A percentile compares a stretch with the other conserved stretches of the same genome.
Conservation (phyloP, 2,888 invertebrate species). For the Zygothrica quintamaculata region DNA sequence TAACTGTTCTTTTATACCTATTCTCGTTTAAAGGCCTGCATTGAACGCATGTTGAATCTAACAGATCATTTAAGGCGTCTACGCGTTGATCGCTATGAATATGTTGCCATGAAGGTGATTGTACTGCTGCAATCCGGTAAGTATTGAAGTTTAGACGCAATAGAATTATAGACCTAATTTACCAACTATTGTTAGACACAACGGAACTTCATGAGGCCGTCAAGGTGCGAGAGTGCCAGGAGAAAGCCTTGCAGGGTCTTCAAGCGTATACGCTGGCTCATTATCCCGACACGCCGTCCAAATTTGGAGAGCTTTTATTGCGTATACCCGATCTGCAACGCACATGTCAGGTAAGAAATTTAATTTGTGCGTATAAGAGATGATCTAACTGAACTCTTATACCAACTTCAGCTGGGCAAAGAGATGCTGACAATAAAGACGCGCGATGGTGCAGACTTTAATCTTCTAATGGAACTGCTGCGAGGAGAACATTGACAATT, state of each 20-base stretch:
- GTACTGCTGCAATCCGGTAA: slow-evolving; percentile 95
- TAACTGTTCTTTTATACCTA: neutral
- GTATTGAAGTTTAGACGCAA: neutral
- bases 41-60: slow-evolving; percentile 97
- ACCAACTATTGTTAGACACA: slow-evolving; percentile 87
- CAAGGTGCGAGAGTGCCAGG: slow-evolving; percentile 96
- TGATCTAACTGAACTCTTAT: neutral
- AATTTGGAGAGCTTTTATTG: slow-evolving; percentile 96
- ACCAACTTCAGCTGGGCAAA: slow-evolving; percentile 91
- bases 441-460: slow-evolving; percentile 96
- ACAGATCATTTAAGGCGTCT: slow-evolving; percentile 95
- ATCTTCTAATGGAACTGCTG: slow-evolving; percentile 97
- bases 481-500: slow-evolving; percentile 93
- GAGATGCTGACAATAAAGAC: slow-evolving; percentile 95
- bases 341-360: slow-evolving; percentile 91
- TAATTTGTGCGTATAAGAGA: neutral
- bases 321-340: slow-evolving; percentile 97
- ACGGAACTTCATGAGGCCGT: slow-evolving; percentile 97
- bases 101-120: slow-evolving; percentile 97
- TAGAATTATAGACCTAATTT: neutral
- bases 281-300: slow-evolving; percentile 96
- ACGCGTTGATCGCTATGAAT: slow-evolving; percentile 97
- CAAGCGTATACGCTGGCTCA: slow-evolving; percentile 95
- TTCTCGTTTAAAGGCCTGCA: slow-evolving; percentile 87
- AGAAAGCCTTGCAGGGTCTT: slow-evolving; percentile 95